These are phyloP conservation scores for Drymonia ruficornis DNA, from an alignment of 2,888 invertebrate species.

Conservation along the genomic window DNA sequence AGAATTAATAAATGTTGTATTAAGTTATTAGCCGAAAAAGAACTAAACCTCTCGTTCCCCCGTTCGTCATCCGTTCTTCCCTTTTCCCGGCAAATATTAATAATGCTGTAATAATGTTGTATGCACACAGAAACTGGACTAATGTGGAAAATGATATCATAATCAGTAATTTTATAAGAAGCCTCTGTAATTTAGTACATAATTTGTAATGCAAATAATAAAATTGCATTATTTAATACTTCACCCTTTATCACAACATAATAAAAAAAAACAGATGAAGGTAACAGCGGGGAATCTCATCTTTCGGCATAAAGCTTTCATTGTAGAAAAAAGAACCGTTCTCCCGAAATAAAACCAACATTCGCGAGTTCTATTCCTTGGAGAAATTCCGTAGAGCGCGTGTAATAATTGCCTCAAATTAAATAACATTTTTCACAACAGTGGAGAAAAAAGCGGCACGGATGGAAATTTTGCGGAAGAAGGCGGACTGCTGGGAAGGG, in stretches of 20 bases:
- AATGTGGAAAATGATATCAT: too few species aligned
- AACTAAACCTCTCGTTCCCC: too few species aligned
- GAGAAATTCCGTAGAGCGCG: slow-evolving; percentile 82
- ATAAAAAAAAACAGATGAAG: slow-evolving; percentile 61
- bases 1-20: too few species aligned
- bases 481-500: slow-evolving; percentile 63
- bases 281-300: slow-evolving; percentile 70
- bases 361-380: slow-evolving; percentile 74
- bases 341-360: slow-evolving; percentile 70
- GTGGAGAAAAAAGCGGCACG: slow-evolving; percentile 69
- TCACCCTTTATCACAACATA: slow-evolving; percentile 48
- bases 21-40: too few species aligned
- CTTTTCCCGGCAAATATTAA: too few species aligned
- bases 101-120: too few species aligned
- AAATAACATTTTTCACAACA: slow-evolving; percentile 82
- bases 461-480: slow-evolving; percentile 68
- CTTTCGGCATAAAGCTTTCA: slow-evolving; percentile 71
- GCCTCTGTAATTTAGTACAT: too few species aligned
- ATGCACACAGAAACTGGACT: too few species aligned
- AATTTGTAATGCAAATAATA: neutral
- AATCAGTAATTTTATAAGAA: too few species aligned
- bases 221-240: neutral
- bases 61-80: too few species aligned
- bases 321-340: slow-evolving; percentile 66
- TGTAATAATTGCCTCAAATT: slow-evolving; percentile 83